phyloP scores from a whole-genome alignment of 2,113 vertebrate species.

The Gymnogyps californianus region DNA sequence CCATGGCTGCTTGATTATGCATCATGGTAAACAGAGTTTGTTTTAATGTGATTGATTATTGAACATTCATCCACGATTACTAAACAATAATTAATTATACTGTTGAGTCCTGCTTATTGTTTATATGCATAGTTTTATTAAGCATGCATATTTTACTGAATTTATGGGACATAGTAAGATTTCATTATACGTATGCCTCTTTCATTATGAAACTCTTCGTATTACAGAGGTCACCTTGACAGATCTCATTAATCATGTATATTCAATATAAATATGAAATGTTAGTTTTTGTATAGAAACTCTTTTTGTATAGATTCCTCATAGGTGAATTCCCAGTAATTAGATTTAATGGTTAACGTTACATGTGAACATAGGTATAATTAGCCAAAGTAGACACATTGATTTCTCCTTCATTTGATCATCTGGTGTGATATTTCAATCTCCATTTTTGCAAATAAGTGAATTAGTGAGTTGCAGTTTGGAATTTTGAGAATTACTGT shows the following conservation, averaged over 20 bases:
- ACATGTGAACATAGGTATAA: not conserved
- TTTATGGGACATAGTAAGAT: not conserved
- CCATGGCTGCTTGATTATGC: not conserved
- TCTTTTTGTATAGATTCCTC: not conserved
- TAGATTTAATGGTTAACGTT: not conserved
- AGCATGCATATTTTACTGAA: not conserved
- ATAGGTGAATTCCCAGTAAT: not conserved
- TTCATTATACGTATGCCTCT: not conserved
- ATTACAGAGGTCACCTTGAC: not conserved
- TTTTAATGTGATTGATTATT: slow-evolving; percentile 8
- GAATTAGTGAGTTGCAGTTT: not conserved
- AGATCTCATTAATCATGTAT: not conserved
- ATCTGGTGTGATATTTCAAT: not conserved
- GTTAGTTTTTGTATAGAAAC: not conserved
- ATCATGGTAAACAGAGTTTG: not conserved
- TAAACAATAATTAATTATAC: not conserved
- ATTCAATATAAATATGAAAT: not conserved
- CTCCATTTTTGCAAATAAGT: not conserved
- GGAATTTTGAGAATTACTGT: not conserved
- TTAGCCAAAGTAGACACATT: not conserved
- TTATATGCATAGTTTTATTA: not conserved
- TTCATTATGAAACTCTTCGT: not conserved
- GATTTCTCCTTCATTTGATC: not conserved
- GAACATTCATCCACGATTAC: not conserved
- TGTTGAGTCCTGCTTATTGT: not conserved